Conservation (phyloP, 92 coral and sea anemone genomes). For the Bergia puertoricense region DNA sequence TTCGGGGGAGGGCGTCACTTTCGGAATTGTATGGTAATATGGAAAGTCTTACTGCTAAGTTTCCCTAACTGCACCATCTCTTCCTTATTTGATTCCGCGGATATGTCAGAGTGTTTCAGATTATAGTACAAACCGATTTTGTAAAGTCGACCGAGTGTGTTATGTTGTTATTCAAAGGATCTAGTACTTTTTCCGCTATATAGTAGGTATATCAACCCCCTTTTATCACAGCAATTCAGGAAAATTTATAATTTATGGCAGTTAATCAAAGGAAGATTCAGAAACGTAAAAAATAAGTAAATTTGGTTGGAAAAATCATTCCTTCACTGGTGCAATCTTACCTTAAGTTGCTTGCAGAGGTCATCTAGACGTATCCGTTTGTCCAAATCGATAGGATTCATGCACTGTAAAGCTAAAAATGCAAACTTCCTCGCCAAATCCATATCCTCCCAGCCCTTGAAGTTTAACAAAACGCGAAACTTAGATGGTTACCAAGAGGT, state of each 20-base stretch:
- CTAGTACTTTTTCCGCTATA: too few relatives aligned
- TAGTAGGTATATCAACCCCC: too few relatives aligned
- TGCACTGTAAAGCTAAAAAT: not conserved
- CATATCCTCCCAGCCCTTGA: not conserved
- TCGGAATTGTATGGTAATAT: too few relatives aligned
- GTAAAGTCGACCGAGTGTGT: too few relatives aligned
- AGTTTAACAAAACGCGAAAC: not conserved
- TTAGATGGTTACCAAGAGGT: not conserved
- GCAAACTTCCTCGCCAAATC: not conserved
- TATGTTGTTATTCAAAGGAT: too few relatives aligned
- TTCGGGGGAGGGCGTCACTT: too few relatives aligned
- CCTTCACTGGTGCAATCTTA: not conserved
- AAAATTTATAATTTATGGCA: not conserved
- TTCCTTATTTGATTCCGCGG: too few relatives aligned
- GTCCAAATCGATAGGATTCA: not conserved
- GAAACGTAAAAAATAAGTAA: not conserved
- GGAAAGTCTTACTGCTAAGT: too few relatives aligned
- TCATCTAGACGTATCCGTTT: constrained; percentile 1
- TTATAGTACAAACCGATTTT: too few relatives aligned
- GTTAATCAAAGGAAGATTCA: not conserved
- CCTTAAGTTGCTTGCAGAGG: not conserved
- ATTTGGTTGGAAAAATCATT: not conserved
- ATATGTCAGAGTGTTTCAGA: too few relatives aligned
- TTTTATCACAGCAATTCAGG: too few relatives aligned
- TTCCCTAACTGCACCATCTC: too few relatives aligned